Conservation (phyloP, 30 jellyfish, hydroid and myxozoan species). For the Rhopilema esculentum region DNA sequence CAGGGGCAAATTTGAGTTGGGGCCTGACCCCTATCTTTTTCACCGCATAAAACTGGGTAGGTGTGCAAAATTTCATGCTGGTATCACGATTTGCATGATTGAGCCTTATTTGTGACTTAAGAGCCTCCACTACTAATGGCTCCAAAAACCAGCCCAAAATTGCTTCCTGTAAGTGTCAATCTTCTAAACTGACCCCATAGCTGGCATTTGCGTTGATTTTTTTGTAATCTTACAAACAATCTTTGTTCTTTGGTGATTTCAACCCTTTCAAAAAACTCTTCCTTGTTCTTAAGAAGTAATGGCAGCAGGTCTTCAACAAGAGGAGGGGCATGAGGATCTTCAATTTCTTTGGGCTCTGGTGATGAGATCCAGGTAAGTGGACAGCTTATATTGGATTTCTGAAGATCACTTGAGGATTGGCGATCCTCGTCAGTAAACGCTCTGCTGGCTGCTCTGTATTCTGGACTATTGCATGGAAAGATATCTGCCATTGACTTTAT, state of each 20-base stretch:
- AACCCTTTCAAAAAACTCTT: not conserved
- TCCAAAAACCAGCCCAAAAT: not conserved
- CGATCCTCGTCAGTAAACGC: not conserved
- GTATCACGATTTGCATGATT: no score
- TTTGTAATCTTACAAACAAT: constrained; percentile 9
- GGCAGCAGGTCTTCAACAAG: not conserved
- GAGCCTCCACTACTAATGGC: no score
- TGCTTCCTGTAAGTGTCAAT: not conserved
- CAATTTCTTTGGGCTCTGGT: not conserved
- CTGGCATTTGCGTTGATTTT: constrained; percentile 3
- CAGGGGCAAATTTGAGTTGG: no score
- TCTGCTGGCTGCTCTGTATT: not conserved
- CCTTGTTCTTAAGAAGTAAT: not conserved
- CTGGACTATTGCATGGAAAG: not conserved
- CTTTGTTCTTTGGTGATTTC: not conserved
- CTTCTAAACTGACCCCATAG: not conserved
- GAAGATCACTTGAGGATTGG: not conserved
- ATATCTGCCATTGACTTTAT: not conserved
- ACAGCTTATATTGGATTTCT: not conserved
- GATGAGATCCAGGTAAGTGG: not conserved
- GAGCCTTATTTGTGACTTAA: no score
- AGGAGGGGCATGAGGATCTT: not conserved
- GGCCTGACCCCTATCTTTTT: no score
- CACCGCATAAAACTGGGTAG: no score
- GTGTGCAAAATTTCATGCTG: no score